A percentile compares a stretch with the other conserved stretches of the same genome.
Conservation (phyloP, 2,113 vertebrate genomes). For the Phalacrocorax pelagicus region DNA sequence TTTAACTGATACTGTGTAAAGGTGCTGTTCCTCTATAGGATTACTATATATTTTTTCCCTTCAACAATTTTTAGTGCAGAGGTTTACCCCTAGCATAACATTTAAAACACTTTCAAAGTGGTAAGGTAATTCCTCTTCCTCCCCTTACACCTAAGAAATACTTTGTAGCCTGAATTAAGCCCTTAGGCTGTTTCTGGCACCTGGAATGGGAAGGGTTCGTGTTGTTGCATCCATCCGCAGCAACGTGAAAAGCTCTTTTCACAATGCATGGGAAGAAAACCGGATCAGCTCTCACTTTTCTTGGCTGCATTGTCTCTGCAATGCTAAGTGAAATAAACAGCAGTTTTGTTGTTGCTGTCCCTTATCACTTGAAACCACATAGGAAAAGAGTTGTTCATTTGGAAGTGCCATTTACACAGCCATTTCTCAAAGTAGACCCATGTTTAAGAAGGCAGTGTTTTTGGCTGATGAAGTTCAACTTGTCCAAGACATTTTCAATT, state of each 20-base stretch:
- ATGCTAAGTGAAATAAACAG: neutral
- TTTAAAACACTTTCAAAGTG: neutral
- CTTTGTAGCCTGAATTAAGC: neutral
- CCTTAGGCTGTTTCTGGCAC: neutral
- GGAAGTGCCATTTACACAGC: neutral
- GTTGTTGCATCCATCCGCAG: neutral
- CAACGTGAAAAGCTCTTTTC: neutral
- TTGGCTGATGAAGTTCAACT: neutral
- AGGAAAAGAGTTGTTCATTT: neutral
- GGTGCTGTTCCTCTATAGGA: neutral
- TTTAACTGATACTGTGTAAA: neutral
- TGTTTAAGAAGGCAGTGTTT: neutral
- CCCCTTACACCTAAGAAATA: neutral
- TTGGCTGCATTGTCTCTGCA: neutral
- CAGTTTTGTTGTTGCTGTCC: neutral
- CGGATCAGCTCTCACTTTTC: neutral
- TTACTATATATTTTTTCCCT: neutral
- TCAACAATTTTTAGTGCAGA: neutral
- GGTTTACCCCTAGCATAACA: neutral
- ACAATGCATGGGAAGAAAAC: neutral
- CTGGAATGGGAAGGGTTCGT: neutral
- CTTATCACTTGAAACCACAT: neutral
- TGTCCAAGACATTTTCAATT: neutral
- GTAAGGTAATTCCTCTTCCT: neutral
- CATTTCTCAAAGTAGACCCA: neutral